Evolutionary conservation across 2,888 invertebrate species (phyloP).

Genomic region (Tiliacea citrago): DNA sequence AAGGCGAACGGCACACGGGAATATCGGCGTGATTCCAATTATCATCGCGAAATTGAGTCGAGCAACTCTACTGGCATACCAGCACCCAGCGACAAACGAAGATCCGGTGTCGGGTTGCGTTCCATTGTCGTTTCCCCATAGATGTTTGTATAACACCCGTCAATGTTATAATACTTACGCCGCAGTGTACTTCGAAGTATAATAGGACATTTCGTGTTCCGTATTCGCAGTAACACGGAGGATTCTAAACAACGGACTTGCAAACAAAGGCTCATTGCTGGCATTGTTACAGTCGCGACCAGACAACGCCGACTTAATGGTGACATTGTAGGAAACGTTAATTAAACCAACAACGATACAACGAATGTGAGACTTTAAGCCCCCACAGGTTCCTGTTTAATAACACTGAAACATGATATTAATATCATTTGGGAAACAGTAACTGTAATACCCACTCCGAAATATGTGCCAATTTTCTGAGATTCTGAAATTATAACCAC

Average conservation of each 20-base stretch:
- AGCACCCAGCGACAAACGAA: conserved; percentile 54
- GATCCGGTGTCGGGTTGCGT: conserved; percentile 45
- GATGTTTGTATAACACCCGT: conserved; percentile 48
- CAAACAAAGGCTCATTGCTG: conserved; percentile 82
- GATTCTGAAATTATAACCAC: not conserved
- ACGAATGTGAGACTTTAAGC: conserved; percentile 79
- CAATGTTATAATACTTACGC: conserved; percentile 55
- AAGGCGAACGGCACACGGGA: conserved; percentile 77
- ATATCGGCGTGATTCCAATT: conserved; percentile 85
- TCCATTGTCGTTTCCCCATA: conserved; percentile 59
- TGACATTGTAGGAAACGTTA: conserved; percentile 88
- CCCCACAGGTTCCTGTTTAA: conserved; percentile 68
- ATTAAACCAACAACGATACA: conserved; percentile 85
- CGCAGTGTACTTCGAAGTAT: conserved; percentile 59
- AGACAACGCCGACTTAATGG: conserved; percentile 84
- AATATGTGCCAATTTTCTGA: conserved; percentile 14
- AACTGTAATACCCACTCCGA: not conserved
- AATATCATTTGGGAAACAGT: conserved; percentile 53
- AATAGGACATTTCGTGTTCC: conserved; percentile 58
- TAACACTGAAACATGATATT: conserved; percentile 69
- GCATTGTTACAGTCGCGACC: conserved; percentile 78
- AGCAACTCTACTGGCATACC: conserved; percentile 56
- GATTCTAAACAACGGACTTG: conserved; percentile 70
- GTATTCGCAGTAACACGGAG: conserved; percentile 64
- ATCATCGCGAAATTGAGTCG: conserved; percentile 83